Evolutionary conservation across 2,888 invertebrate genomes (phyloP).

Genomic region (Cheilosia soror): DNA sequence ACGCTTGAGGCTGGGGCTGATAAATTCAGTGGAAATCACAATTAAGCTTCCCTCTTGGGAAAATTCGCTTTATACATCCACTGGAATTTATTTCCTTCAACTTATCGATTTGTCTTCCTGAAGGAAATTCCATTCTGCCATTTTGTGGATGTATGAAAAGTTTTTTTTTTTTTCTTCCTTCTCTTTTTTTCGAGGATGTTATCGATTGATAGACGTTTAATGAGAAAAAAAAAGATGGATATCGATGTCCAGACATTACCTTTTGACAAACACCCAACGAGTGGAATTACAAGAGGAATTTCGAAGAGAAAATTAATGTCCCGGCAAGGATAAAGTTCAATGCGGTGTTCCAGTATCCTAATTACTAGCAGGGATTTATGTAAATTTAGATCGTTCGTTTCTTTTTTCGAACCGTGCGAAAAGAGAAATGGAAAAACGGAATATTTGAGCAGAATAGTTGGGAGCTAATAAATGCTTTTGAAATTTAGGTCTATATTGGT

Average conservation of each 20-base stretch:
- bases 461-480: no score
- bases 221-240: constrained; percentile 5
- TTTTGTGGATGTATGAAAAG: neutral
- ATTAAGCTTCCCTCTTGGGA: constrained; percentile 11
- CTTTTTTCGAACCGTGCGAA: constrained; percentile 48
- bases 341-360: constrained; percentile 24
- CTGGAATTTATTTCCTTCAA: constrained; percentile 29
- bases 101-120: constrained; percentile 37
- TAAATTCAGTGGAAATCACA: constrained; percentile 56
- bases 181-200: neutral
- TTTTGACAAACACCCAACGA: constrained; percentile 17
- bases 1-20: constrained; percentile 13
- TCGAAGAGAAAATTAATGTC: neutral
- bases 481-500: no score
- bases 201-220: constrained; percentile 1
- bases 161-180: constrained; percentile 5
- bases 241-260: constrained; percentile 32
- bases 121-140: constrained; percentile 26
- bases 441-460: constrained; percentile 6
- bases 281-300: neutral
- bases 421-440: neutral
- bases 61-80: constrained; percentile 4
- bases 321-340: neutral
- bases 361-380: constrained; percentile 63
- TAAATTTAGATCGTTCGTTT: constrained; percentile 56